Conservation (phyloP, 2,113 vertebrate genomes). For the Pterocles orientalis region DNA sequence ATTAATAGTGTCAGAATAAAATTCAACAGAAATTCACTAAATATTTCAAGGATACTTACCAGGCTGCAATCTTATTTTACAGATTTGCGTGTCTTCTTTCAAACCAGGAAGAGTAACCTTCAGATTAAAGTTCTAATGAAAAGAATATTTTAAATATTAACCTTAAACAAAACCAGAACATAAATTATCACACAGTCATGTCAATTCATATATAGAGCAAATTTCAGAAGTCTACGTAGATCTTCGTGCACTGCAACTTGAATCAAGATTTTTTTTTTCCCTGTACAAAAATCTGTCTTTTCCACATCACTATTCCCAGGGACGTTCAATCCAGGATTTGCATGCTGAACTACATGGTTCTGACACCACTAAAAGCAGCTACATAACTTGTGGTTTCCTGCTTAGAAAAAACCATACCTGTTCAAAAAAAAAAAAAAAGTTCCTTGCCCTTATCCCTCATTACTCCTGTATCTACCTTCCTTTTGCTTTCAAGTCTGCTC, state of each 20-base stretch:
- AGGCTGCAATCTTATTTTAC: slow-evolving; percentile 84
- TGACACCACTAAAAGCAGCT: background rate
- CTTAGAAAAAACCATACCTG: background rate
- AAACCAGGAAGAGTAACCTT: slow-evolving; percentile 86
- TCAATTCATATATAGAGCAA: background rate
- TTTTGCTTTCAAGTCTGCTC: background rate
- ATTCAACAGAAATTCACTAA: background rate
- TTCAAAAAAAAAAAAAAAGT: background rate
- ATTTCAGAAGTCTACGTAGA: background rate
- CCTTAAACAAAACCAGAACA: background rate
- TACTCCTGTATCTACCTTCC: background rate
- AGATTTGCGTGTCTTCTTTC: slow-evolving; percentile 77
- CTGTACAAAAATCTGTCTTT: background rate
- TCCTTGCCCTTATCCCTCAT: background rate
- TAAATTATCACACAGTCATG: background rate
- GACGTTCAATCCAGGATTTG: background rate
- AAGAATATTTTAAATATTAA: slow-evolving; percentile 51
- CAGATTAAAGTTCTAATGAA: slow-evolving; percentile 82
- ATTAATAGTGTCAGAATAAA: background rate
- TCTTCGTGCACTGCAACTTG: background rate
- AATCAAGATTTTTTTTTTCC: background rate
- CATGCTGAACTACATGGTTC: background rate
- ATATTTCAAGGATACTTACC: slow-evolving; percentile 74
- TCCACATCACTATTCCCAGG: background rate
- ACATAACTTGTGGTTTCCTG: background rate